phyloP scores from a whole-genome alignment of 2,888 invertebrate species.

The Hirtodrosophila cameraria region DNA sequence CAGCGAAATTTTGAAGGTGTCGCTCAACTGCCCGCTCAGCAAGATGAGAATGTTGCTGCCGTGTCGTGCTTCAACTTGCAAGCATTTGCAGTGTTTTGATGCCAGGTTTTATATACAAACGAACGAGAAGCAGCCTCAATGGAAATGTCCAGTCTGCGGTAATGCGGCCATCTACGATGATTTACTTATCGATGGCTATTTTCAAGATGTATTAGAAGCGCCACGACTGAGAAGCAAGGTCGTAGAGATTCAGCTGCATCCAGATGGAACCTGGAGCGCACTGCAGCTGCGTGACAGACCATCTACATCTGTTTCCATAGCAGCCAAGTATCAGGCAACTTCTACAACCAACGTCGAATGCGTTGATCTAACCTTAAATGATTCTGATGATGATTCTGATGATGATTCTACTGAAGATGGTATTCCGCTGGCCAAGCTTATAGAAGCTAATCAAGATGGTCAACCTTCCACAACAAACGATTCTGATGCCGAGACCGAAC shows the following conservation, averaged over 20 bases:
- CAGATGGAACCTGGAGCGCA: conserved; percentile 93
- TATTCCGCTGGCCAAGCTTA: conserved; percentile 87
- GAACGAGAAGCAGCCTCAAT: conserved; percentile 99
- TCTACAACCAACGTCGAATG: conserved; percentile 84
- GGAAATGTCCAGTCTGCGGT: conserved; percentile 99
- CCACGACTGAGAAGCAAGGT: conserved; percentile 88
- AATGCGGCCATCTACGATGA: conserved; percentile 95
- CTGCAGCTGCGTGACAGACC: conserved; percentile 87
- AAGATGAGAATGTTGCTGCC: conserved; percentile 96
- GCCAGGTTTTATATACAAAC: conserved; percentile 97
- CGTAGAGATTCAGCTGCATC: conserved; percentile 92
- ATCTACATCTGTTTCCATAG: conserved; percentile 84
- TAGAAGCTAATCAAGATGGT: too few relatives aligned
- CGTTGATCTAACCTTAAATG: conserved; percentile 90
- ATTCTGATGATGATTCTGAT: conserved; percentile 90
- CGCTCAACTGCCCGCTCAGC: conserved; percentile 96
- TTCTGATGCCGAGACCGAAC: too few relatives aligned
- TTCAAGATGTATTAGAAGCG: conserved; percentile 92
- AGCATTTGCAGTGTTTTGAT: conserved; percentile 99
- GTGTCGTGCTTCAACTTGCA: conserved; percentile 93
- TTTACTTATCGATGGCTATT: conserved; percentile 96
- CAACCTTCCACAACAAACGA: too few relatives aligned
- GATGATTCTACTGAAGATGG: conserved; percentile 91
- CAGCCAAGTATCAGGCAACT: conserved; percentile 82
- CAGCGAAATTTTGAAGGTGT: conserved; percentile 96